Base-by-base conservation (phyloP, 2,888 invertebrate species). In the Yponomeuta malinellus region DNA sequence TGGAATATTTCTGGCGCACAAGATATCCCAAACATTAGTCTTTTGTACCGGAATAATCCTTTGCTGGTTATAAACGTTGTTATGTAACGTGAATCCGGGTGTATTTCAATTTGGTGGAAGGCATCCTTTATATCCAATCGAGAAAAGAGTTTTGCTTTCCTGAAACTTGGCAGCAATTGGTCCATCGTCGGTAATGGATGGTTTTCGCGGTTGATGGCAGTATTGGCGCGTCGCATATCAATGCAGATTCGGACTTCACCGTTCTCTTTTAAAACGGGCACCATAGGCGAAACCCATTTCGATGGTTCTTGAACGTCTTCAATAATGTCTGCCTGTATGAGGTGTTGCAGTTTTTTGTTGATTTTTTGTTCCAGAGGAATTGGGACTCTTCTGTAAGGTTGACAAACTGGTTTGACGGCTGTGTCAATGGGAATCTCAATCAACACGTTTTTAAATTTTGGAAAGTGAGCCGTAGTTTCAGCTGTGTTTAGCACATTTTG, bases 111-210 rank as follows among this genome's bases (percentile, higher is more conserved):
- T 33, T 78, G 78, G 63, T 79, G 76, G 64, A 79, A 79, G 0
- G 78, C 74, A 48, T 78, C 67, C 74, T 75, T 73, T 23, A 78
- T 74, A 52, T 78, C 78, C 6, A 78, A 23, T 33, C 75, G 75
- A 0, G 72, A 72, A 68, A 78, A 78, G 2, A 66, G n/a, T 69
- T 75, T 72, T 0, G 77, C 76, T 15, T 79, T 72, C 33, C 71
- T 33, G 2, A 79, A 70, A 65, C 76, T 79, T 0, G 78, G 77
- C 10, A 79, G 8, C 10, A 78, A 63, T 31, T 73, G 6, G 5
- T 76, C 78, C 77, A 78, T 79, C 0, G 72, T 71, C 0, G 79
- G 77, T 48, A 79, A 66, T 0, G 76, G 76, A 63, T 76, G 75
- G 72, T 74, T 76, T 72, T 77, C 77, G 43, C 76, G 48, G 1